phyloP scores from a whole-genome alignment of 2,888 invertebrate genomes.

The Mayetiola destructor region DNA sequence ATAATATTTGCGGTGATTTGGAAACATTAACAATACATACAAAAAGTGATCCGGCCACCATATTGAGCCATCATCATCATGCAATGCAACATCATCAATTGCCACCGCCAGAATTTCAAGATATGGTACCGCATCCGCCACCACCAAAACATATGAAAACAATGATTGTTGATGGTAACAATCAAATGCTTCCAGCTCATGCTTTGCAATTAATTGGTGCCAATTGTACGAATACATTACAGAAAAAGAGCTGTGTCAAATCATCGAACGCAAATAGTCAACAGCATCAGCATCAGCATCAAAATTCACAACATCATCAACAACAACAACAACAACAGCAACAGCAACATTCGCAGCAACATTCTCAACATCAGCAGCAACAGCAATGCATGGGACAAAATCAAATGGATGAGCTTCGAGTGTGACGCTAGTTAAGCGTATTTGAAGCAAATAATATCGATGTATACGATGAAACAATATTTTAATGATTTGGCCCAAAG shows the following conservation, averaged over 20 bases:
- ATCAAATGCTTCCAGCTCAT: slow-evolving; percentile 56
- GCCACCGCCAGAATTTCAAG: slow-evolving; percentile 74
- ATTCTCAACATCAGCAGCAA: slow-evolving; percentile 2
- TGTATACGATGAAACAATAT: slow-evolving; percentile 14
- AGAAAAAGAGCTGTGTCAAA: slow-evolving; percentile 51
- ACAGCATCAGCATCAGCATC: slow-evolving; percentile 20
- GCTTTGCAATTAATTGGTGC: slow-evolving; percentile 56
- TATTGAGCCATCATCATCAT: slow-evolving; percentile 59
- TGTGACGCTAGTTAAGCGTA: slow-evolving; percentile 48
- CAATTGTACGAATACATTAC: slow-evolving; percentile 53
- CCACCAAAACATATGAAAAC: slow-evolving; percentile 52
- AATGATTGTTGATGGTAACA: slow-evolving; percentile 39
- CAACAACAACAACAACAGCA: slow-evolving; percentile 34
- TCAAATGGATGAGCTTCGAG: slow-evolving; percentile 67
- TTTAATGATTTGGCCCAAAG: too few species aligned
- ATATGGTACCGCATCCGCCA: slow-evolving; percentile 60
- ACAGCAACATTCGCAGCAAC: neutral
- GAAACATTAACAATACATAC: slow-evolving; percentile 43
- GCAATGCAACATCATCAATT: slow-evolving; percentile 63
- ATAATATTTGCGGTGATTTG: slow-evolving; percentile 74
- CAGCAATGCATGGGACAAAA: slow-evolving; percentile 21
- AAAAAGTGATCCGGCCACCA: slow-evolving; percentile 57
- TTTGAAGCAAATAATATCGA: neutral
- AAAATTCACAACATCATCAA: slow-evolving; percentile 30
- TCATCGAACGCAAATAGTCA: slow-evolving; percentile 21